Base-by-base conservation (phyloP, 2,113 vertebrate genomes). In the Oxyruncus cristatus region DNA sequence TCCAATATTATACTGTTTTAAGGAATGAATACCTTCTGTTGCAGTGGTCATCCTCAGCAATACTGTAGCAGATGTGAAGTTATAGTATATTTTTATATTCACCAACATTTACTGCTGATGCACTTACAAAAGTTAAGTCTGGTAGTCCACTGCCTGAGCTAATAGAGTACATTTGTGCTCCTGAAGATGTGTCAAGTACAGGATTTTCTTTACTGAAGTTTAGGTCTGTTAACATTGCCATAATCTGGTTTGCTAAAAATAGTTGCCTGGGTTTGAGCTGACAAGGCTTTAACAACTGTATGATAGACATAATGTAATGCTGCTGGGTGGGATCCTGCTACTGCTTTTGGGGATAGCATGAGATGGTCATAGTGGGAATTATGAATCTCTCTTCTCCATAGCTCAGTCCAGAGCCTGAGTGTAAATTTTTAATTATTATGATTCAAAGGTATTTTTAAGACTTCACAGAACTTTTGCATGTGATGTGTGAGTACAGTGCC, bases 321-420 rank as follows among this genome's bases (percentile, higher is more conserved):
- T 68, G 24, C 2, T 0, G 0, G 16, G 19, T 23, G 24, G 5
- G 6, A 30, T 82, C 19, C 24, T 47, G 12, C 35, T 50, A 0
- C 11, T 61, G 32, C 3, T 93, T 77, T 52, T 18, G 3, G 9
- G 11, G 8, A 2, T 68, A 14, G 28, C 82, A 46, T 39, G 37
- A 49, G 33, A 41, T 6, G 1, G 9, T 72, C 6, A 5, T 16
- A 41, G 18, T 49, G 9, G 14, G 85, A 90, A 35, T 70, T 10
- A 53, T 2, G 10, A 65, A 33, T 35, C 3, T 53, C 46, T 62
- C 6, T 80, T 55, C 30, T 70, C 42, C 3, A 1, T n/a, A n/a
- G 21, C 14, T 49, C 50, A n/a, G 44, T 44, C 18, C 8, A 85
- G 41, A 68, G 4, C n/a, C 22, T 73, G 3, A 55, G 23, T 67